These are phyloP conservation scores for Melanocharis versteri DNA, from an alignment of 2,113 vertebrate genomes.

Conservation along the genomic window DNA sequence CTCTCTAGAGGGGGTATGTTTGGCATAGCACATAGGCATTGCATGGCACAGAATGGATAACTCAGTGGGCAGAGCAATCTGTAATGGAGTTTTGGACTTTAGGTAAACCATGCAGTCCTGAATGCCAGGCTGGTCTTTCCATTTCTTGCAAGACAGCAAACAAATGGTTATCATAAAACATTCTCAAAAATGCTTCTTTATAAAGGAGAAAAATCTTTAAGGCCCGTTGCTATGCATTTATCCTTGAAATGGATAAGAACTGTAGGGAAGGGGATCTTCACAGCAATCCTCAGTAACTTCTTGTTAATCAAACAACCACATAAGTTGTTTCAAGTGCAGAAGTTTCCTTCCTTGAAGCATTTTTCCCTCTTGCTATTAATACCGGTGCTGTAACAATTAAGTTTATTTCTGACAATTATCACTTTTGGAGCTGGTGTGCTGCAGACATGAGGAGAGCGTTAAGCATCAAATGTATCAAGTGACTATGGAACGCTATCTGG, in stretches of 20 bases:
- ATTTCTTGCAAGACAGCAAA: not conserved
- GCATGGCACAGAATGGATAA: rapidly evolving
- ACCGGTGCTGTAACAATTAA: not conserved
- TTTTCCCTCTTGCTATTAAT: constrained; percentile 17
- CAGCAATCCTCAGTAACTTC: not conserved
- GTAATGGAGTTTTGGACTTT: not conserved
- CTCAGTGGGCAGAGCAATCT: not conserved
- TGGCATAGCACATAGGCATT: not conserved
- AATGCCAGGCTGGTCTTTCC: not conserved
- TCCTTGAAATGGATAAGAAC: not conserved
- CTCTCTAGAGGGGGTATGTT: rapidly evolving
- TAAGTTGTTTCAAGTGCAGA: not conserved
- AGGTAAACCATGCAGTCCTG: not conserved
- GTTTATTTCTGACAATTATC: not conserved
- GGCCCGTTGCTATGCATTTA: rapidly evolving
- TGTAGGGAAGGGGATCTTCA: not conserved
- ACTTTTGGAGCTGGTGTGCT: constrained; percentile 13
- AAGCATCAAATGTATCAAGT: constrained; percentile 21
- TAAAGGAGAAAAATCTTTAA: not conserved
- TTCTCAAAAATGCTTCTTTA: not conserved
- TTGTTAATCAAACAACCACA: not conserved
- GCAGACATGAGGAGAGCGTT: not conserved
- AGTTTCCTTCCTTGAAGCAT: constrained; percentile 12
- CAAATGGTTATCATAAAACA: not conserved
- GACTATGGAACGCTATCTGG: not conserved